Percentiles rank a stretch among this genome's conserved stretches.
These are phyloP conservation scores for Entelurus aequoreus DNA, from an alignment of 2,113 vertebrate genomes.

Conservation along the genomic window DNA sequence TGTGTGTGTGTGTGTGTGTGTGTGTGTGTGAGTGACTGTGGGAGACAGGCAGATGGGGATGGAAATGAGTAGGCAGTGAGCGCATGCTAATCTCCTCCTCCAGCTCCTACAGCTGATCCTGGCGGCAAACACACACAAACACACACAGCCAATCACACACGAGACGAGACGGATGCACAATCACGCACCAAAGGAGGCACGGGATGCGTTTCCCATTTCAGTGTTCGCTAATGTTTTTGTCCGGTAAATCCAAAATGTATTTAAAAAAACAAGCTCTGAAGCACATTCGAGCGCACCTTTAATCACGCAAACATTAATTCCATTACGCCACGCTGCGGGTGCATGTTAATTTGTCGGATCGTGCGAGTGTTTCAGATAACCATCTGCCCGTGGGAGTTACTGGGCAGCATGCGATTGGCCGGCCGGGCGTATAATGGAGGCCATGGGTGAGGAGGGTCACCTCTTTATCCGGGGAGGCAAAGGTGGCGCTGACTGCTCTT, in stretches of 20 bases:
- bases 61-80: constrained; percentile 67
- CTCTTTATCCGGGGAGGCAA: constrained; percentile 59
- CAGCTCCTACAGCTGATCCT: constrained; percentile 63
- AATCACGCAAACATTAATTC: constrained; percentile 9
- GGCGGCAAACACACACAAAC: constrained; percentile 34
- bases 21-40: constrained; percentile 48
- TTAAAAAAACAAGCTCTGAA: constrained; percentile 5
- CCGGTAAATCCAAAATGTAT: not conserved
- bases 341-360: constrained; percentile 11
- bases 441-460: constrained; percentile 63
- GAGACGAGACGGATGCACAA: constrained; percentile 19
- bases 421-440: constrained; percentile 40
- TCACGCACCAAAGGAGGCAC: constrained; percentile 29
- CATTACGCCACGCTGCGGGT: not conserved
- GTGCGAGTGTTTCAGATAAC: constrained; percentile 39
- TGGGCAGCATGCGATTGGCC: constrained; percentile 65
- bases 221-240: constrained; percentile 21
- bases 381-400: constrained; percentile 59
- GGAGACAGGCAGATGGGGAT: constrained; percentile 71
- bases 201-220: constrained; percentile 22
- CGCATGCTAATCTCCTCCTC: constrained; percentile 68
- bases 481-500: constrained; percentile 70
- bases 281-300: not conserved
- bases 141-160: constrained; percentile 24
- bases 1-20: constrained; percentile 11